Base-by-base conservation (phyloP, 2,888 invertebrate species). In the Acholoe squamosa region DNA sequence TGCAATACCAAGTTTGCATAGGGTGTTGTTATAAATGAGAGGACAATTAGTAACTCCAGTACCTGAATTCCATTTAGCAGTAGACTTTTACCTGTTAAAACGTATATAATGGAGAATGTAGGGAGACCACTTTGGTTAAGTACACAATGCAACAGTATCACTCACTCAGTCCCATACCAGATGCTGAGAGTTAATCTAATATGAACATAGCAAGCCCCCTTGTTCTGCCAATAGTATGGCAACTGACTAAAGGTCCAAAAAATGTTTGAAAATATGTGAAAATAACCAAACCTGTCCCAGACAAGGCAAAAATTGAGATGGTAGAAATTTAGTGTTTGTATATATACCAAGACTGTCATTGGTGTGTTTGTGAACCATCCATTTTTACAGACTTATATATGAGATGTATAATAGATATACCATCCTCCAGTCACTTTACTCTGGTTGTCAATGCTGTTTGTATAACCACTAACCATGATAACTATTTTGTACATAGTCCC, bases 381-480 rank as follows among this genome's bases (percentile, higher is more conserved):
- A 28, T 71, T 71, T 61, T 61, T 61, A 61, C 61, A 61, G 61
- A 61, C 61, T 61, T 61, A 43, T n/a, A 61, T n/a, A n/a, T n/a
- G n/a, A n/a, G n/a, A n/a, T n/a, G n/a, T n/a, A 61, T 61, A 7
- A 14, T 61, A 61, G n/a, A 61, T n/a, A n/a, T n/a, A 61, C 61
- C n/a, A 61, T 61, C 28, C 31, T n/a, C 61, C 71, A 25, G 71
- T 71, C 28, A 5, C 71, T 71, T 71, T 71, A 71, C 16, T 71
- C 71, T 71, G n/a, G 19, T 19, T 25, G 31, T 71, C 71, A 14
- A 16, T 71, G 71, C 28, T 71, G 71, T 71, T 71, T 71, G 28
- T 71, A 71, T 71, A 28, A 71, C 71, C 71, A 28, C 71, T 71
- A 28, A 28, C 28, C 71, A 71, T 71, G 71, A 28, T 14, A 28